These are phyloP conservation scores for Tetramorium simillimum DNA, from an alignment of 1,140 invertebrate species.

Conservation along the genomic window DNA sequence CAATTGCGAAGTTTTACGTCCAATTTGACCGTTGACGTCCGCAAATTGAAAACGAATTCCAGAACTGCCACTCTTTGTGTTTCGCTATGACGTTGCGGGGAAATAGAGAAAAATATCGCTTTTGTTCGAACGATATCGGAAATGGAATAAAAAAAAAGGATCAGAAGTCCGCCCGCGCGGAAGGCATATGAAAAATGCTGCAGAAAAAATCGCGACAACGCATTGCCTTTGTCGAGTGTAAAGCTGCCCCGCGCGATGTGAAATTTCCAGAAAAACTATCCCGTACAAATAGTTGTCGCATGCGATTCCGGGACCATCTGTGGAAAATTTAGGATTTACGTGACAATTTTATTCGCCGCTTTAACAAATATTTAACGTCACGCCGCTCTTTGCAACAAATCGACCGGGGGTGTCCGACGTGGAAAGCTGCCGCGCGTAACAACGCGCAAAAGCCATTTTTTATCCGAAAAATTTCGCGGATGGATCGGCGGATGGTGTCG, in stretches of 20 bases:
- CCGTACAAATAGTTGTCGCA: constrained; percentile 7
- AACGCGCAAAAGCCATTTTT: constrained; percentile 25
- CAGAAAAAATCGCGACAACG: constrained; percentile 44
- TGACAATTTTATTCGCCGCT: constrained; percentile 21
- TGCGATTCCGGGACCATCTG: neutral
- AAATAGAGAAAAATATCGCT: constrained; percentile 58
- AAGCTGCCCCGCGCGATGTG: constrained; percentile 7
- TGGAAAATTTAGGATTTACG: constrained; percentile 39
- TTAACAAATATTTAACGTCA: constrained; percentile 46
- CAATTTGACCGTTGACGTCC: constrained; percentile 56
- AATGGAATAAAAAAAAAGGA: constrained; percentile 39
- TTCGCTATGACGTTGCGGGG: constrained; percentile 45
- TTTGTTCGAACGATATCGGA: constrained; percentile 50
- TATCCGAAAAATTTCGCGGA: constrained; percentile 30
- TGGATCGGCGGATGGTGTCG: neutral
- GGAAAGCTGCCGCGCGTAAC: constrained; percentile 7
- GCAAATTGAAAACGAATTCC: constrained; percentile 60
- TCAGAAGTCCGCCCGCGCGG: neutral
- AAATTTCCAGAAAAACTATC: neutral
- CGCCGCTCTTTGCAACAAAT: neutral
- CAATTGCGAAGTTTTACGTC: constrained; percentile 52
- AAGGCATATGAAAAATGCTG: constrained; percentile 44
- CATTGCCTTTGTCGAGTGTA: neutral
- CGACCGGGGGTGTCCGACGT: neutral
- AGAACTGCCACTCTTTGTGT: constrained; percentile 57